A percentile compares a stretch with the other conserved stretches of the same genome.
Evolutionary conservation across 1,140 invertebrate species (phyloP).

Genomic region (Dendrolimus punctatus): DNA sequence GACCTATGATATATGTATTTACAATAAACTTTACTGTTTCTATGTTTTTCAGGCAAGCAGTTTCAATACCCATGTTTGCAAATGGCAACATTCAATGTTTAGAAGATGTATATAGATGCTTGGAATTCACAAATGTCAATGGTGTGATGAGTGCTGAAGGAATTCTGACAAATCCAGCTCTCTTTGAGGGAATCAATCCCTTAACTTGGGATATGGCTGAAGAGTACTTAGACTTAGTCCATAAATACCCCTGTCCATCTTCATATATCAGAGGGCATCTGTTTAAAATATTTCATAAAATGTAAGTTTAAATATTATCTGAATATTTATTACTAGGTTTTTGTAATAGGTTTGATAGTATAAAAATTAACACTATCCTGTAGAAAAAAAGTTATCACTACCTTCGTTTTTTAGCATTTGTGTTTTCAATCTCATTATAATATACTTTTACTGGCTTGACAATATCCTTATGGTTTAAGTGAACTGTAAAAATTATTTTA

Average conservation of each 20-base stretch:
- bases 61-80: constrained; percentile 95
- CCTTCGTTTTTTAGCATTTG: neutral
- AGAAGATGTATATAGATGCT: constrained; percentile 89
- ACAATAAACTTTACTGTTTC: neutral
- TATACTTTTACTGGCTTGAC: too few species aligned
- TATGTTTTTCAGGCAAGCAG: constrained; percentile 76
- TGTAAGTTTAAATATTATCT: constrained; percentile 76
- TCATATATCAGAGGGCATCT: constrained; percentile 95
- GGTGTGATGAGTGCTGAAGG: constrained; percentile 96
- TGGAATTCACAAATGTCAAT: constrained; percentile 88
- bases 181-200: constrained; percentile 86
- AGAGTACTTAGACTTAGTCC: constrained; percentile 91
- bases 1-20: neutral
- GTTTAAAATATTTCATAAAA: constrained; percentile 97
- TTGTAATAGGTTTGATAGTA: too few species aligned
- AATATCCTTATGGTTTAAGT: too few species aligned
- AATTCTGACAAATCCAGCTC: constrained; percentile 94
- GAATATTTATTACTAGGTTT: too few species aligned
- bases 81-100: constrained; percentile 98
- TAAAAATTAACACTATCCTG: neutral
- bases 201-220: constrained; percentile 90
- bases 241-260: constrained; percentile 89
- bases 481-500: too few species aligned
- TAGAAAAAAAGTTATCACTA: constrained; percentile 3
- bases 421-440: too few species aligned